phyloP scores from a whole-genome alignment of 1,140 invertebrate genomes.

The Ditylenchus dipsaci region DNA sequence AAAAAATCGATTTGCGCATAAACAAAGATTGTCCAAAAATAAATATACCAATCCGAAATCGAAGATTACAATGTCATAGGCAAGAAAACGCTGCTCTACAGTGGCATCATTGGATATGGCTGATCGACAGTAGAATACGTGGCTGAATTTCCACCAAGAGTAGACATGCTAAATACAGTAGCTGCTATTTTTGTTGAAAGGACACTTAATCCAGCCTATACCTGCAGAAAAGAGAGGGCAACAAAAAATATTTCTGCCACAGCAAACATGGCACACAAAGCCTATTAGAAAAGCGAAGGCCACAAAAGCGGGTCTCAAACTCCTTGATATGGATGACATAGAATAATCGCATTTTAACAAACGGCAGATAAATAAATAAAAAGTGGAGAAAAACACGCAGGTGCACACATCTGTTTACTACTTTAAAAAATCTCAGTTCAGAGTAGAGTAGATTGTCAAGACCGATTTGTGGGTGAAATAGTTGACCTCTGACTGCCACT shows the following conservation, averaged over 20 bases:
- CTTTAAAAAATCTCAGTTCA: too few species aligned
- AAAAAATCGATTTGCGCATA: too few species aligned
- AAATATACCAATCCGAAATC: constrained; percentile 56
- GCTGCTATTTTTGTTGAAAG: too few species aligned
- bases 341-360: constrained; percentile 22
- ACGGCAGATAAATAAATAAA: background rate
- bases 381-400: too few species aligned
- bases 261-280: constrained; percentile 29
- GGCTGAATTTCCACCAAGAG: constrained; percentile 35
- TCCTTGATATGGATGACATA: constrained; percentile 32
- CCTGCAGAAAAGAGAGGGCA: constrained; percentile 37
- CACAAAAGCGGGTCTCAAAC: constrained; percentile 31
- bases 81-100: constrained; percentile 35
- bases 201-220: constrained; percentile 7
- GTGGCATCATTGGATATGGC: constrained; percentile 37
- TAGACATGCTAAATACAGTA: constrained; percentile 45
- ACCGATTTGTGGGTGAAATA: too few species aligned
- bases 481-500: too few species aligned
- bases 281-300: constrained; percentile 29
- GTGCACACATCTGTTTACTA: too few species aligned
- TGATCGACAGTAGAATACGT: constrained; percentile 49
- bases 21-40: too few species aligned
- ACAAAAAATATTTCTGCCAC: constrained; percentile 22
- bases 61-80: constrained; percentile 54
- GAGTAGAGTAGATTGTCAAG: too few species aligned